Base-by-base conservation (phyloP, 2,113 vertebrate genomes). In the Recurvirostra avosetta region DNA sequence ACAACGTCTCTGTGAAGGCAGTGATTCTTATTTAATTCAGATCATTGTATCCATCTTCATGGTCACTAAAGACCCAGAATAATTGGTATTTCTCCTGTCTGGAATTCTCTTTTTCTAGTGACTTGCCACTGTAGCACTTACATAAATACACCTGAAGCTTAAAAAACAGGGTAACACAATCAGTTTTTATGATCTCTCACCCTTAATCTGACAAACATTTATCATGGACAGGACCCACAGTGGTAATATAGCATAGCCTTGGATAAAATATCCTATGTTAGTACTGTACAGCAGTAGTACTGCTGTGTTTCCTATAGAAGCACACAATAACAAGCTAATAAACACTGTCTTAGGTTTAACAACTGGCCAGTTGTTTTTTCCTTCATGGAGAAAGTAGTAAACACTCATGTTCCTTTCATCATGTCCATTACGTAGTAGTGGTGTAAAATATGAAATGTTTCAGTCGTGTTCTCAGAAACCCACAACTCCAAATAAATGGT, bases 381-480 rank as follows among this genome's bases (percentile, higher is more conserved):
- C 34, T 75, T 67, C 26, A 21, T 63, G 23, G 43, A 50, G 15
- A 41, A 70, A 15, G 18, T 8, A n/a, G 13, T 23, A 32, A 81
- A 41, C 26, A 6, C 11, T 66, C 11, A 4, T 25, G 36, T 84
- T 67, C 26, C 67, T 76, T 41, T 78, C 53, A 1, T 15, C 26
- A 5, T 20, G 5, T 32, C 32, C 5, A 3, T 67, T 71, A 15
- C 1, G 0, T 55, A 41, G 29, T n/a, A 8, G 21, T 13, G 32
- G 18, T 82, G 50, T 45, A 26, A 29, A 15, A 26, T 5, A 32
- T 5, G n/a, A 81, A 75, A 52, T 2, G 2, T 68, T 73, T 76
- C 40, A 20, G 36, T n/a, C 0, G 0, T 50, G 17, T 14, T 78
- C 2, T 12, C 61, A 34, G 40, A 63, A 83, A 40, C 6, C 6